Evolutionary conservation across 2,113 vertebrate species (phyloP).

Genomic region (Epinephelus moara): DNA sequence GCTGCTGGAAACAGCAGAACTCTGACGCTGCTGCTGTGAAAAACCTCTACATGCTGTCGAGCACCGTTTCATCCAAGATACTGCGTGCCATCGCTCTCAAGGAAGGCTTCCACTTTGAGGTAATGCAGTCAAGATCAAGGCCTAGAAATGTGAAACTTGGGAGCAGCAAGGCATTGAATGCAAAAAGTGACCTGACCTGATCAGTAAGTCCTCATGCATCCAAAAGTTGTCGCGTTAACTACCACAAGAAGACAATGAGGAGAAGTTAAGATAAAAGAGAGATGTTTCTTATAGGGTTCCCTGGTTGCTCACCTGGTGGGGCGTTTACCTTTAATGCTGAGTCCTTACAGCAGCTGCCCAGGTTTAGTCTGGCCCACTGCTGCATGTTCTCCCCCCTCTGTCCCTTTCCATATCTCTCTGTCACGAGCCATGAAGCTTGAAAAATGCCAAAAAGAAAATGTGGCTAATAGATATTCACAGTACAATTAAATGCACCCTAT

Average conservation of each 20-base stretch:
- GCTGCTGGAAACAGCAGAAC: slow-evolving; percentile 92
- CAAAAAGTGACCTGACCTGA: not conserved
- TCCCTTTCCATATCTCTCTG: too few species aligned
- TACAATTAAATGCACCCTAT: not conserved
- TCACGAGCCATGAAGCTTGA: too few species aligned
- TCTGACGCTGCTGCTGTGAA: slow-evolving; percentile 83
- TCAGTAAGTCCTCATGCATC: not conserved
- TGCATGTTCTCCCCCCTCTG: too few species aligned
- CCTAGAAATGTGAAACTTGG: not conserved
- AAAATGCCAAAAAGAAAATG: not conserved
- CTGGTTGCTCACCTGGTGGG: too few species aligned
- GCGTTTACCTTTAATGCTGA: too few species aligned
- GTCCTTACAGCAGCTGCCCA: too few species aligned
- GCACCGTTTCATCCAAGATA: slow-evolving; percentile 98
- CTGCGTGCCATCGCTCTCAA: slow-evolving; percentile 94
- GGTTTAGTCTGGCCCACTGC: too few species aligned
- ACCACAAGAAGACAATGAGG: not conserved
- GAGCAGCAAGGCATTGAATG: not conserved
- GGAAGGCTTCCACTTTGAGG: slow-evolving; percentile 98
- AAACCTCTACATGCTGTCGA: slow-evolving; percentile 94
- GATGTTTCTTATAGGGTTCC: too few species aligned
- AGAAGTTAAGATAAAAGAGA: too few species aligned
- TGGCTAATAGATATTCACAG: not conserved
- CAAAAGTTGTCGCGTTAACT: not conserved
- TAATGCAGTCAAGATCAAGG: slow-evolving; percentile 57